Conservation (phyloP, 35 echinoderm and acorn worm species). For the Amphiura filiformis region DNA sequence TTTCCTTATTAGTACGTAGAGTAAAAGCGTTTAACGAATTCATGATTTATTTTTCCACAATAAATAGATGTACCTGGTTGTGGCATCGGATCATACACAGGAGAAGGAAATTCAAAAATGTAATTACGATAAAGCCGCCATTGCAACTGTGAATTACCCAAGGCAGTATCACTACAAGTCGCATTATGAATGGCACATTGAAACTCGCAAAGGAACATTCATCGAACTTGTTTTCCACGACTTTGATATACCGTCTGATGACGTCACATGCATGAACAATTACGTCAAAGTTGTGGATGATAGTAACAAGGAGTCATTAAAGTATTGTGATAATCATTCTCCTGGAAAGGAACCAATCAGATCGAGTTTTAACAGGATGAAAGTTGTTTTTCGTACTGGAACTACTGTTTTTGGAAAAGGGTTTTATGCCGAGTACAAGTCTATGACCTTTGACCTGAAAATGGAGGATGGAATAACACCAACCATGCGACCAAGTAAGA, state of each 20-base stretch:
- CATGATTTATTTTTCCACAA: too few relatives aligned
- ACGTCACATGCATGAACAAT: not conserved
- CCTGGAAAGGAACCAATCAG: constrained; percentile 30
- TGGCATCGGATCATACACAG: constrained; percentile 56
- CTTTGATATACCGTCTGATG: constrained; percentile 63
- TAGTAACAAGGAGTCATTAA: constrained; percentile 12
- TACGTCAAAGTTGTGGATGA: constrained; percentile 12
- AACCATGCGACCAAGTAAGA: too few relatives aligned
- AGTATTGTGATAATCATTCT: constrained; percentile 59
- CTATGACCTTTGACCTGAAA: too few relatives aligned
- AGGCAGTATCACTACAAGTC: constrained; percentile 46
- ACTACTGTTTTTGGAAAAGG: constrained; percentile 57
- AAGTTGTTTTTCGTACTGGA: constrained; percentile 50
- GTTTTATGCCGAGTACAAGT: constrained; percentile 79
- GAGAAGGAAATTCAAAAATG: constrained; percentile 29
- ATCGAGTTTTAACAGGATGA: constrained; percentile 80
- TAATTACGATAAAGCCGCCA: constrained; percentile 41
- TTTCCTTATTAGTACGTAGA: too few relatives aligned
- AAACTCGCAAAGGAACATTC: constrained; percentile 48
- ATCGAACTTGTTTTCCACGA: constrained; percentile 62
- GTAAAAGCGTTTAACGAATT: too few relatives aligned
- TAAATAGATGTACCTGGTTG: constrained; percentile 88
- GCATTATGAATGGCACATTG: constrained; percentile 63
- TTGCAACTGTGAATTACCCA: constrained; percentile 81
- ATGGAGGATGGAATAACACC: too few relatives aligned